phyloP scores from a whole-genome alignment of 2,797 vertebrate genomes.

The Amphiprion clarkii region DNA sequence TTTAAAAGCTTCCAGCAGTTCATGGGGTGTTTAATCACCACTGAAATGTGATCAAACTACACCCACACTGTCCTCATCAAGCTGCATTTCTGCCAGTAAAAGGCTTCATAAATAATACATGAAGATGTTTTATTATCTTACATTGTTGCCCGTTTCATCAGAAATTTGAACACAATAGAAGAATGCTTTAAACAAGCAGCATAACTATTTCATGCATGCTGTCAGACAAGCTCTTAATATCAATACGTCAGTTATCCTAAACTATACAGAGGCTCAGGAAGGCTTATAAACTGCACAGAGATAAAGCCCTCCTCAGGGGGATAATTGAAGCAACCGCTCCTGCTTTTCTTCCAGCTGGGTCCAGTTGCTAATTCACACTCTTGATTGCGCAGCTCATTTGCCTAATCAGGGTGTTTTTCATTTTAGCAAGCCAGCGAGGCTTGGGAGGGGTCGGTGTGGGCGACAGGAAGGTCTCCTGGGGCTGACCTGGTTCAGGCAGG shows the following conservation, averaged over 20 bases:
- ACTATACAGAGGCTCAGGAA: neutral
- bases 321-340: constrained; percentile 21
- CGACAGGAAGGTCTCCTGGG: constrained; percentile 1
- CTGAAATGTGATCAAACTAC: neutral
- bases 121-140: neutral
- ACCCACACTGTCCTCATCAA: neutral
- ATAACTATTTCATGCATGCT: too few relatives aligned
- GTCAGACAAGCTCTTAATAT: neutral
- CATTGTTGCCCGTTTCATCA: neutral
- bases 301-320: neutral
- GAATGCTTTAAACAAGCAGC: neutral
- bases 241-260: neutral
- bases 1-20: too few relatives aligned
- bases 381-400: constrained; percentile 61
- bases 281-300: neutral
- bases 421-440: neutral
- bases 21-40: neutral
- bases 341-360: constrained; percentile 35
- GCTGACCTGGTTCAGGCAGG: neutral
- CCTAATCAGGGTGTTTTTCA: constrained; percentile 57
- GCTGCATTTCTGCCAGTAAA: neutral
- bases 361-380: constrained; percentile 31
- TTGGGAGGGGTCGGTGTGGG: neutral
- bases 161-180: neutral
- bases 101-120: neutral